Evolutionary conservation across 2,113 vertebrate genomes (phyloP).

Genomic region (Eulacestoma nigropectus): DNA sequence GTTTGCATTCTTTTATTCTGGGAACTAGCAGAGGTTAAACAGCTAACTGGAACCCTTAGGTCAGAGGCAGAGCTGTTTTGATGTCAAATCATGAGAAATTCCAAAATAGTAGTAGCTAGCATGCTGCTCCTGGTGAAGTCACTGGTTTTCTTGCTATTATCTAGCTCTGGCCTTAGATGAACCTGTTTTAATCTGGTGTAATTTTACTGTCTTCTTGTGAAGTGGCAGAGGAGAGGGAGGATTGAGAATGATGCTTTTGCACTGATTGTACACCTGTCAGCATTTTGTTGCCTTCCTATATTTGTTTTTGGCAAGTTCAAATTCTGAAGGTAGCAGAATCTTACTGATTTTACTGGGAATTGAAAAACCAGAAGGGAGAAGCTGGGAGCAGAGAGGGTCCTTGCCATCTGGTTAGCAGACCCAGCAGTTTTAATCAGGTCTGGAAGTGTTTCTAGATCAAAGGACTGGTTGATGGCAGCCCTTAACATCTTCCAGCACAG

Average conservation of each 20-base stretch:
- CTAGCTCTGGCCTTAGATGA: neutral
- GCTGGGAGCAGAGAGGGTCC: neutral
- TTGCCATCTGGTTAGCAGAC: conserved; percentile 28
- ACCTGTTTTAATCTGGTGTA: neutral
- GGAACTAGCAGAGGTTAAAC: neutral
- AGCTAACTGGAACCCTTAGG: neutral
- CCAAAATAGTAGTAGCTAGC: neutral
- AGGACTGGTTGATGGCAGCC: neutral
- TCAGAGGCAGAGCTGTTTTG: neutral
- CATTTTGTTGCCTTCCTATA: neutral
- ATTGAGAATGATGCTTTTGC: neutral
- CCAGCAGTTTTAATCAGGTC: neutral
- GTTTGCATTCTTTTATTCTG: neutral
- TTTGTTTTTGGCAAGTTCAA: neutral
- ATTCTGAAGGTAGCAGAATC: neutral
- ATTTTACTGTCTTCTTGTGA: neutral
- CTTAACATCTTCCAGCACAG: neutral
- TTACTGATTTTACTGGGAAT: neutral
- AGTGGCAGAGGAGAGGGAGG: neutral
- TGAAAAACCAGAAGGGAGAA: neutral
- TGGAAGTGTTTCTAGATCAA: conserved; percentile 41
- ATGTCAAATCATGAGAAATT: neutral
- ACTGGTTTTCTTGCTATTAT: neutral
- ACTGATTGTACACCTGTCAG: neutral
- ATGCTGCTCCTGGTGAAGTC: neutral